A percentile compares a stretch with the other conserved stretches of the same genome.
These are phyloP conservation scores for Sycobia sp. DNA, from an alignment of 1,140 invertebrate species.

Conservation along the genomic window DNA sequence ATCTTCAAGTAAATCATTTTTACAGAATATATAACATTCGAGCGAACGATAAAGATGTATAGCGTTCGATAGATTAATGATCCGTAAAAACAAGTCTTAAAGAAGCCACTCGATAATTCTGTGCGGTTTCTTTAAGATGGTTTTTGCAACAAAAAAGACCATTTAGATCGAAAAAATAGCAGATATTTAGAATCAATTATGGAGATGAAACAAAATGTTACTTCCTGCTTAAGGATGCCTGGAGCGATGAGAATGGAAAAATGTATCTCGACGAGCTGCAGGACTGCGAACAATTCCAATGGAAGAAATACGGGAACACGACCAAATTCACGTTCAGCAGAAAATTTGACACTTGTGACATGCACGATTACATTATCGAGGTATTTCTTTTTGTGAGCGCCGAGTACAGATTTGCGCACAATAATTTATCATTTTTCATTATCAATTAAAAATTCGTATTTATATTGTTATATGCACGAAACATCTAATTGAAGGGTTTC, in stretches of 20 bases:
- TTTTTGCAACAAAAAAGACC: background rate
- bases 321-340: conserved; percentile 77
- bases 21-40: background rate
- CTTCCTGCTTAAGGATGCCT: conserved; percentile 71
- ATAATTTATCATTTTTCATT: background rate
- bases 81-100: background rate
- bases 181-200: background rate
- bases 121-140: background rate
- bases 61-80: background rate
- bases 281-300: conserved; percentile 77
- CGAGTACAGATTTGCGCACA: background rate
- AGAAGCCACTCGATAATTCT: background rate
- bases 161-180: too few relatives aligned
- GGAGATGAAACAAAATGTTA: background rate
- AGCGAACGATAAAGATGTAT: too few relatives aligned
- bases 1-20: conserved; percentile 68
- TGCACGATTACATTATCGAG: conserved; percentile 86
- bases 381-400: conserved; percentile 56
- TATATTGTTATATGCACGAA: background rate
- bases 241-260: conserved; percentile 71
- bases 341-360: conserved; percentile 91
- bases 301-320: conserved; percentile 63
- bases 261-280: conserved; percentile 76
- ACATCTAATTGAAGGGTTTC: too few relatives aligned
- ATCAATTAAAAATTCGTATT: background rate